Base-by-base conservation (phyloP, 2,113 vertebrate genomes). In the Ondatra zibethicus region DNA sequence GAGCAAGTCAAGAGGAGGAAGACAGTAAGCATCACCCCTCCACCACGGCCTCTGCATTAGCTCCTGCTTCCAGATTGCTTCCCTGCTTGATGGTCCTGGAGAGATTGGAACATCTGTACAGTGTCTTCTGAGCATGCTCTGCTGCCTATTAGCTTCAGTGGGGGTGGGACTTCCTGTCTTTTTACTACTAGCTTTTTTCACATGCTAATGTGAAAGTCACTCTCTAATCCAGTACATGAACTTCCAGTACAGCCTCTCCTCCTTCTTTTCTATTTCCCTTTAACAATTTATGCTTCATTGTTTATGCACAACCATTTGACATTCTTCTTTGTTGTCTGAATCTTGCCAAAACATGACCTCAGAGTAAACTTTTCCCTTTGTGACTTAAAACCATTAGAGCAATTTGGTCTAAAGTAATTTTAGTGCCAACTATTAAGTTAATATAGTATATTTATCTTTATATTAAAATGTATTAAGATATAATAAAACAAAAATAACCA, bases 351-450 rank as follows among this genome's bases (percentile, higher is more conserved):
- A 81, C 65, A 27, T n/a, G 36, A 45, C 11, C 11, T 11, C 7
- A 85, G 77, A 39, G 55, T 36, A 65, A 21, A 12, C 3, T 70
- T 72, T 81, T 70, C 23, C 25, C 45, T 13, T 14, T 77, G 16
- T 16, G 88, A 42, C 55, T 89, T 85, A 88, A 76, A 96, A 90
- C 65, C 1, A 11, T 65, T 45, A 80, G 80, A 47, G 21, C 14
- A 90, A 72, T 95, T 94, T 92, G 90, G 66, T 97, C 72, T 36
- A 77, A 61, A 96, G 77, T 42, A 72, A 82, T 91, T 94, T 36
- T 94, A 27, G 47, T 75, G 25, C 5, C 77, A 91, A 36, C 3
- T 52, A 93, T 81, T 52, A 91, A 66, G 55, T 88, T 80, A 80
- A 86, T 31, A 39, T 9, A 33, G 3, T 80, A 16, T 58, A 31